Conservation (phyloP, 2,888 invertebrate genomes). For the Amphipoea lucens region DNA sequence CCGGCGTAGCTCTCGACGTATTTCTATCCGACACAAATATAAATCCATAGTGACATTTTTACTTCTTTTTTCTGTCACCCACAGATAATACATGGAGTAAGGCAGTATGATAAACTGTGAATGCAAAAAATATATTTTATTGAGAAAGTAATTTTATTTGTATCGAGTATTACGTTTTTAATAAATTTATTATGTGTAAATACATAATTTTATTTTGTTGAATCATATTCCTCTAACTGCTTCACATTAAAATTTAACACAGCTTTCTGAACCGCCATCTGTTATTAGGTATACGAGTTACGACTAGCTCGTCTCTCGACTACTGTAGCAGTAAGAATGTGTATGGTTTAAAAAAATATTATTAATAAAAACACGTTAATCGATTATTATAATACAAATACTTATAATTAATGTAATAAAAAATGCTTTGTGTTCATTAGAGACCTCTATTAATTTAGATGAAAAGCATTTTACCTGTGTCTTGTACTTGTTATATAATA, state of each 20-base stretch:
- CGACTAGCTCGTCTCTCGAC: background rate
- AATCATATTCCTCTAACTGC: background rate
- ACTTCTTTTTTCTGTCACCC: constrained; percentile 72
- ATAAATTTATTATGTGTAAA: too few relatives aligned
- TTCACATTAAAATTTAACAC: background rate
- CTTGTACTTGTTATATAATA: background rate
- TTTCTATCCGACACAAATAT: constrained; percentile 88
- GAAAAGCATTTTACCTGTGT: background rate
- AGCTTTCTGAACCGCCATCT: constrained; percentile 36
- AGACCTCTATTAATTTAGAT: constrained; percentile 24
- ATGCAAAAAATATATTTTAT: background rate
- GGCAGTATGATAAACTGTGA: constrained; percentile 31
- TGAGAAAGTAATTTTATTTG: background rate
- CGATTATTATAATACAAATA: background rate
- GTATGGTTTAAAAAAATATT: background rate
- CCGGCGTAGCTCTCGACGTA: constrained; percentile 86
- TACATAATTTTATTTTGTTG: background rate
- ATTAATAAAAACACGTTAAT: rapidly evolving
- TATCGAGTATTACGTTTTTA: background rate
- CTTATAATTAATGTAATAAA: background rate
- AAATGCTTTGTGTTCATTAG: background rate
- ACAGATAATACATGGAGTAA: constrained; percentile 69
- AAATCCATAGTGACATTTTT: constrained; percentile 80
- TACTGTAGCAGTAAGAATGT: too few relatives aligned
- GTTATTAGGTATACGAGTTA: background rate